Evolutionary conservation across 2,113 vertebrate species (phyloP).

Genomic region (Gasterosteus aculeatus): DNA sequence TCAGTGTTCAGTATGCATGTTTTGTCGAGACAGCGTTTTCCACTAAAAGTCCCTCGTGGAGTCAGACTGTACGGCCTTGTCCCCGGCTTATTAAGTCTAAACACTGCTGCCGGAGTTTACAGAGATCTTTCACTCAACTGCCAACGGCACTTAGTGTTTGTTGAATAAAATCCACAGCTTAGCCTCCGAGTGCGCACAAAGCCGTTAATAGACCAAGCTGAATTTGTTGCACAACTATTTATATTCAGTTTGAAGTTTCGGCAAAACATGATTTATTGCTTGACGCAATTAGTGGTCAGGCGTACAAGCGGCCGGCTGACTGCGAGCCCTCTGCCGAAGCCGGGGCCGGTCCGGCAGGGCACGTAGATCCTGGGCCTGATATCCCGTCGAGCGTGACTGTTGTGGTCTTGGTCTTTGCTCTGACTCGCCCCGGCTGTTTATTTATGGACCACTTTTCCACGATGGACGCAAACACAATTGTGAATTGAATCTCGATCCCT

Average conservation of each 20-base stretch:
- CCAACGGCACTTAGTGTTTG: constrained; percentile 67
- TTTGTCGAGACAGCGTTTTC: constrained; percentile 52
- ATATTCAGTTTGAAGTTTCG: constrained; percentile 68
- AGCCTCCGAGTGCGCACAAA: constrained; percentile 44
- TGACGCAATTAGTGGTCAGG: constrained; percentile 69
- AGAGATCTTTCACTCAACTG: constrained; percentile 66
- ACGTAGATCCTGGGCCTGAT: constrained; percentile 69
- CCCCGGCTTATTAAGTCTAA: constrained; percentile 56
- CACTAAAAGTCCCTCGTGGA: constrained; percentile 41
- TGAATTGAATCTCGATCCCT: constrained; percentile 68
- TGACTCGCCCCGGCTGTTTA: constrained; percentile 64
- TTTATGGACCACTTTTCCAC: constrained; percentile 70
- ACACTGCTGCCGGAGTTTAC: constrained; percentile 53
- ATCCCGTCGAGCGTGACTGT: constrained; percentile 54
- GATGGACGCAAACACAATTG: constrained; percentile 69
- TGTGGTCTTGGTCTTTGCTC: constrained; percentile 58
- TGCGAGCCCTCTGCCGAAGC: constrained; percentile 46
- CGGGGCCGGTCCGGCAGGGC: constrained; percentile 49
- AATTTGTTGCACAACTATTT: constrained; percentile 73
- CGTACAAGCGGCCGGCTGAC: constrained; percentile 50
- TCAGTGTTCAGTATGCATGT: constrained; percentile 28
- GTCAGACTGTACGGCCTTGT: constrained; percentile 55
- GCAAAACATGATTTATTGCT: constrained; percentile 71
- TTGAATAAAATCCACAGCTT: constrained; percentile 55
- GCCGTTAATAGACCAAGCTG: constrained; percentile 61